Conservation (phyloP, 1,140 invertebrate genomes). For the Drosophila azteca region DNA sequence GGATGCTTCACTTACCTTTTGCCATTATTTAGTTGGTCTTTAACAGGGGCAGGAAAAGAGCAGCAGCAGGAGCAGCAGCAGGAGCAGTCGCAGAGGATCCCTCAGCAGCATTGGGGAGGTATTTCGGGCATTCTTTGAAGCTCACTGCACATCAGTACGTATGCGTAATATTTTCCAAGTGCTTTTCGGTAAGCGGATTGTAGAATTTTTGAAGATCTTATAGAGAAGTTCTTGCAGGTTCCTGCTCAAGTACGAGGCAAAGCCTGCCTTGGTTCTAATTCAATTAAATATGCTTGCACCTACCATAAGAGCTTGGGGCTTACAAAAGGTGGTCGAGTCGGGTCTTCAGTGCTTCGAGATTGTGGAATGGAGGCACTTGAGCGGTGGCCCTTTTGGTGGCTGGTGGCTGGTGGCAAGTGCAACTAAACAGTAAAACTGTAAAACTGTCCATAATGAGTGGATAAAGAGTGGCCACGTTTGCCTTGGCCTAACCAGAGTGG, state of each 20-base stretch:
- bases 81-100: background rate
- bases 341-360: too few species aligned
- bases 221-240: background rate
- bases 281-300: conserved; percentile 20
- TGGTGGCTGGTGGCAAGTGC: conserved; percentile 22
- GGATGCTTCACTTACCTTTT: conserved; percentile 49
- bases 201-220: background rate
- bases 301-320: conserved; percentile 1
- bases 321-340: background rate
- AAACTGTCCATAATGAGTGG: conserved; percentile 66
- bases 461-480: conserved; percentile 65
- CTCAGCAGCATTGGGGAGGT: background rate
- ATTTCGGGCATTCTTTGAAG: conserved; percentile 12
- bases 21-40: conserved; percentile 62
- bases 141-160: conserved; percentile 14
- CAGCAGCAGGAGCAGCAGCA: background rate
- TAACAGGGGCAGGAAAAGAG: conserved; percentile 11
- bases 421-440: conserved; percentile 37
- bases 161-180: conserved; percentile 49
- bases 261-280: background rate
- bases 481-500: conserved; percentile 20
- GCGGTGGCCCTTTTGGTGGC: conserved; percentile 1
- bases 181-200: conserved; percentile 56
- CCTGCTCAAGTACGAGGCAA: background rate
- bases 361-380: background rate